Percentiles rank a stretch among this genome's conserved stretches.
Conservation (phyloP, 2,888 invertebrate genomes). For the Drosophila quasianomalipes region DNA sequence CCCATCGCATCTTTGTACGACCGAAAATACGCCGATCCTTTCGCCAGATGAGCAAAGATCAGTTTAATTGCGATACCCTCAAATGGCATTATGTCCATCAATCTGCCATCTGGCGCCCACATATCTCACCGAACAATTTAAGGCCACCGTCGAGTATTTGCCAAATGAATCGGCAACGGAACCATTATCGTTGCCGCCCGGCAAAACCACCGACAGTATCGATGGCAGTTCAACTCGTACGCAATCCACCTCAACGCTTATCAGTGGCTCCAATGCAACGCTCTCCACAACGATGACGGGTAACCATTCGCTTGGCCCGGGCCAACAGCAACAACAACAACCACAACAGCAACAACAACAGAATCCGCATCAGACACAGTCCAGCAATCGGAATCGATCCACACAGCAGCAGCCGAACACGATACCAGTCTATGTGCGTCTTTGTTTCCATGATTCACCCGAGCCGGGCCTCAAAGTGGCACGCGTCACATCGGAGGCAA, state of each 20-base stretch:
- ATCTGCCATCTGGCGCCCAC: conserved; percentile 92
- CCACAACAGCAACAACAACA: background rate
- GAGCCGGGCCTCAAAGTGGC: conserved; percentile 89
- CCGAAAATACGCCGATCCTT: conserved; percentile 91
- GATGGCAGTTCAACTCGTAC: conserved; percentile 35
- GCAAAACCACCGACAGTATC: conserved; percentile 24
- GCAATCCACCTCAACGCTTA: conserved; percentile 83
- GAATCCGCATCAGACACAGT: background rate
- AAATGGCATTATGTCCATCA: conserved; percentile 93
- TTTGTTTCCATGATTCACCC: conserved; percentile 76
- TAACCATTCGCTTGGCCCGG: conserved; percentile 7
- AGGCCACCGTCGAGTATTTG: conserved; percentile 86
- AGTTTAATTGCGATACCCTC: conserved; percentile 88
- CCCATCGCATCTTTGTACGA: conserved; percentile 91
- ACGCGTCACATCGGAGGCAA: conserved; percentile 84
- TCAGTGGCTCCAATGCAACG: conserved; percentile 53
- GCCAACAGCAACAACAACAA: background rate
- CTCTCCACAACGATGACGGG: conserved; percentile 52
- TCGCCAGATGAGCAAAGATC: conserved; percentile 87
- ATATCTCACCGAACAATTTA: conserved; percentile 89
- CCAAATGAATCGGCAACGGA: conserved; percentile 88
- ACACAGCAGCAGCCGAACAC: conserved; percentile 20
- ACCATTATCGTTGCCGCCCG: conserved; percentile 3
- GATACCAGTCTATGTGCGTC: conserved; percentile 73
- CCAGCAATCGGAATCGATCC: conserved; percentile 11